phyloP scores from a whole-genome alignment of 2,113 vertebrate species.

The Pavo muticus region DNA sequence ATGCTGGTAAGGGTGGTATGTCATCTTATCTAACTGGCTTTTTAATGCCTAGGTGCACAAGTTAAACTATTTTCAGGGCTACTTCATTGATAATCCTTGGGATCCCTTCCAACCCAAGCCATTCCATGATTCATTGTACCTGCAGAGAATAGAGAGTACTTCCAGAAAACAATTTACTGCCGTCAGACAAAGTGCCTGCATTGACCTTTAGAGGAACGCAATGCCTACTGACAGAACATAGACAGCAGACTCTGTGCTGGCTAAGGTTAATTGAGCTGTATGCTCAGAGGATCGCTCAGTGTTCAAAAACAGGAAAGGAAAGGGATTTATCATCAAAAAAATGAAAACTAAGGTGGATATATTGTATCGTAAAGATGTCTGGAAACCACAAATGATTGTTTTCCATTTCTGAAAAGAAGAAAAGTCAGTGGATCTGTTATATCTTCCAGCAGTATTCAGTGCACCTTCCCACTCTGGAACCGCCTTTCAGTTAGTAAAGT shows the following conservation, averaged over 20 bases:
- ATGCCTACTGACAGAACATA: not conserved
- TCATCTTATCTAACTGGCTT: not conserved
- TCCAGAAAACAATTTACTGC: not conserved
- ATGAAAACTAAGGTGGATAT: not conserved
- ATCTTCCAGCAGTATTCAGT: not conserved
- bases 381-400: not conserved
- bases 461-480: not conserved
- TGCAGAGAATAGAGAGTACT: not conserved
- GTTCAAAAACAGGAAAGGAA: not conserved
- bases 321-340: not conserved
- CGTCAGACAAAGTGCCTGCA: not conserved
- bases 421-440: not conserved
- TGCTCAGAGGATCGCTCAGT: not conserved
- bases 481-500: not conserved
- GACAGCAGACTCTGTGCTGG: not conserved
- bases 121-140: not conserved
- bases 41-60: not conserved
- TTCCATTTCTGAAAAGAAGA: not conserved
- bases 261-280: fast-evolving
- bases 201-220: not conserved
- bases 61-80: not conserved
- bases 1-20: not conserved
- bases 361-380: not conserved
- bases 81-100: not conserved
- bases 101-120: too few relatives aligned